A percentile compares a stretch with the other conserved stretches of the same genome.
phyloP scores from a whole-genome alignment of 2,797 vertebrate genomes.

The Gila robusta region DNA sequence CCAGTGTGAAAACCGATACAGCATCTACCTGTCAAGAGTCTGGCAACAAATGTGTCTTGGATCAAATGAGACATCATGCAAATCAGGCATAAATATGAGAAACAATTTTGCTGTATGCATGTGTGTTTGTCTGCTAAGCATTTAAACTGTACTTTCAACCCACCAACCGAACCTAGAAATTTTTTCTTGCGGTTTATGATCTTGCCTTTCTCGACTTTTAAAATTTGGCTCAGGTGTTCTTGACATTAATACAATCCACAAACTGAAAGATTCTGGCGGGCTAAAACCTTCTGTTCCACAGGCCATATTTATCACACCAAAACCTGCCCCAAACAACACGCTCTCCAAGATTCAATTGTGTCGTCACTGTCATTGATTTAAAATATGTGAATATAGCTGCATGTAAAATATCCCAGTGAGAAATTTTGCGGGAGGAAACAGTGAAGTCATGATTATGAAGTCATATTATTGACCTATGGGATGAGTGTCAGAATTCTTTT shows the following conservation, averaged over 20 bases:
- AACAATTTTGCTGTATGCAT: not conserved
- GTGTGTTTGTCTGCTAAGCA: slow-evolving; percentile 6
- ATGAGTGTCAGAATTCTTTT: not conserved
- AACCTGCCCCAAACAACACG: slow-evolving; percentile 36
- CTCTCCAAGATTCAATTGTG: slow-evolving; percentile 41
- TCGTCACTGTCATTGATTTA: slow-evolving; percentile 42
- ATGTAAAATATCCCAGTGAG: slow-evolving; percentile 34
- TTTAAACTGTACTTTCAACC: slow-evolving; percentile 2
- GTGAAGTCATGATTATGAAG: slow-evolving; percentile 44
- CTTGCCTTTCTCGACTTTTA: slow-evolving; percentile 17
- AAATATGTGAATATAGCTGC: slow-evolving; percentile 36
- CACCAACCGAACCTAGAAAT: not conserved
- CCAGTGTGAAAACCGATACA: slow-evolving; percentile 47
- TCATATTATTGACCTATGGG: slow-evolving; percentile 48
- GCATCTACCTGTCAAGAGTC: slow-evolving; percentile 51
- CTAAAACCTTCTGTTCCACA: slow-evolving; percentile 34
- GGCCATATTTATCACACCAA: slow-evolving; percentile 44
- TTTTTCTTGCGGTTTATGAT: slow-evolving; percentile 18
- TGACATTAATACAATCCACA: slow-evolving; percentile 39
- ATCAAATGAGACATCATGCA: slow-evolving; percentile 37
- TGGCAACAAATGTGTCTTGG: slow-evolving; percentile 18
- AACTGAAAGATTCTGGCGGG: slow-evolving; percentile 21
- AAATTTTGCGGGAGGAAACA: slow-evolving; percentile 24
- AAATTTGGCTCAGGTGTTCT: slow-evolving; percentile 5
- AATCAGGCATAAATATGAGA: slow-evolving; percentile 20